Percentiles rank a stretch among this genome's conserved stretches.
Conservation (phyloP, 2,888 invertebrate genomes). For the Syrista parreyssii region DNA sequence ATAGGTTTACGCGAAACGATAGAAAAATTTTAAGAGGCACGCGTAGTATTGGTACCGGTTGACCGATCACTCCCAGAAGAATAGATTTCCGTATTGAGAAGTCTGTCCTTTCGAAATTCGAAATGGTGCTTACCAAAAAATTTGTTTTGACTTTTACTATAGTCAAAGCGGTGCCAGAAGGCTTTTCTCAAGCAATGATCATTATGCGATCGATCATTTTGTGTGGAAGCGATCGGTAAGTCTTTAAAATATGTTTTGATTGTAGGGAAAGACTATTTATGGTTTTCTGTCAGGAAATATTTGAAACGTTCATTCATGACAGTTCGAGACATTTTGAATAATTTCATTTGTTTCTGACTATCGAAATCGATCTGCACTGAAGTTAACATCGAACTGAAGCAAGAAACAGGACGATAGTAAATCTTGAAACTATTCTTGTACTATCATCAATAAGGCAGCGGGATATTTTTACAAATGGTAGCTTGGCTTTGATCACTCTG, state of each 20-base stretch:
- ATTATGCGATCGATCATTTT: slow-evolving; percentile 1
- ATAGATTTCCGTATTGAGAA: slow-evolving; percentile 1
- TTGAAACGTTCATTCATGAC: not conserved
- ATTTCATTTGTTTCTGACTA: not conserved
- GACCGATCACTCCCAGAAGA: slow-evolving; percentile 36
- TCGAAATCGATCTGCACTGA: not conserved
- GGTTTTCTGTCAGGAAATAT: not conserved
- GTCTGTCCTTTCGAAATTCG: slow-evolving; percentile 1
- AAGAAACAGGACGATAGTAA: not conserved
- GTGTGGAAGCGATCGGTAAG: not conserved
- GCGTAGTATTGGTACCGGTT: slow-evolving; percentile 25
- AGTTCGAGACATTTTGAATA: not conserved
- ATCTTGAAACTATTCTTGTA: not conserved
- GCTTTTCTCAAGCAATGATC: not conserved
- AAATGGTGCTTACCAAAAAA: not conserved
- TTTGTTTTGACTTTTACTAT: not conserved
- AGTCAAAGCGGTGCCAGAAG: not conserved
- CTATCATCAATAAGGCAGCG: not conserved
- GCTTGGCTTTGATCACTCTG: not conserved
- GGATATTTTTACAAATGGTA: not conserved
- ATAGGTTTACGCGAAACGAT: slow-evolving; percentile 4
- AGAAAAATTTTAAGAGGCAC: slow-evolving; percentile 15
- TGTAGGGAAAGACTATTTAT: not conserved
- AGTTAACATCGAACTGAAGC: not conserved
- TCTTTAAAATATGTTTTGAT: not conserved